Evolutionary conservation across 2,797 vertebrate species (phyloP).

Genomic region (Todus mexicanus): DNA sequence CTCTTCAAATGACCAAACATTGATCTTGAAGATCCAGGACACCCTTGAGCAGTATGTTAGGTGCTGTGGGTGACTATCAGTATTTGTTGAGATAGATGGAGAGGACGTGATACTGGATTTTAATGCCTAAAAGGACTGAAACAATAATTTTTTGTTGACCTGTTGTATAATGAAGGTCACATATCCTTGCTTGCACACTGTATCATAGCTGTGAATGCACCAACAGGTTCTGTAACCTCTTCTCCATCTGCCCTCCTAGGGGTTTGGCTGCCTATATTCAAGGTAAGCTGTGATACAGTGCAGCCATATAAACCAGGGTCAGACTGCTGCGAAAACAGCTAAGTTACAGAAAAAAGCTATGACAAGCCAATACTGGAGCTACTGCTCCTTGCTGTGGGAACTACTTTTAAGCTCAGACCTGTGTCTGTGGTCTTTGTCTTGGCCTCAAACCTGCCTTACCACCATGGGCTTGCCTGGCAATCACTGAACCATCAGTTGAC

Average conservation of each 20-base stretch:
- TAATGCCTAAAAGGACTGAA: background rate
- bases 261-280: background rate
- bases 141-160: background rate
- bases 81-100: background rate
- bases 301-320: background rate
- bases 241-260: background rate
- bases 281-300: background rate
- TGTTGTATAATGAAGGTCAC: background rate
- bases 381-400: background rate
- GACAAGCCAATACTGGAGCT: background rate
- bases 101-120: background rate
- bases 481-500: background rate
- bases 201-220: background rate
- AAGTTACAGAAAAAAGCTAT: background rate
- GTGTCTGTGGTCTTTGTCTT: background rate
- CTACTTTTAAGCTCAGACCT: background rate
- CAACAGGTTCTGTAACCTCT: background rate
- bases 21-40: background rate
- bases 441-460: background rate
- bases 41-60: background rate
- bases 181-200: rapidly evolving
- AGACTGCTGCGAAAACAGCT: background rate
- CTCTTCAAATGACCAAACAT: background rate
- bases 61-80: background rate
- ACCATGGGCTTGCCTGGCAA: background rate